Evolutionary conservation across 2,797 vertebrate genomes (phyloP).

Genomic region (Arnoldichthys spilopterus): DNA sequence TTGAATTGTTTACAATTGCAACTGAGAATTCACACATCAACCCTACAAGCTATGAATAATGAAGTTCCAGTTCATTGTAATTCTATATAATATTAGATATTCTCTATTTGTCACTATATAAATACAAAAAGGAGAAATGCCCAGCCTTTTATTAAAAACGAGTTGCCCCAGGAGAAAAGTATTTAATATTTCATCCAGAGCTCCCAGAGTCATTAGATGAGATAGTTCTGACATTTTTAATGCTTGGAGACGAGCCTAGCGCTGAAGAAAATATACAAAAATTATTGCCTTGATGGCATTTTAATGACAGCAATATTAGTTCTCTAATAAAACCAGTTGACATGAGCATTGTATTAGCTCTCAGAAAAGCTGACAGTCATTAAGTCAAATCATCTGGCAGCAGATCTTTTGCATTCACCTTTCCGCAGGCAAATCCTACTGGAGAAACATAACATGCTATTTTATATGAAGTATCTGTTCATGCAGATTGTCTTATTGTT

Average conservation of each 20-base stretch:
- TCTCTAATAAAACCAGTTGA: conserved; percentile 45
- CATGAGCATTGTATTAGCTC: conserved; percentile 36
- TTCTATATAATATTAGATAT: conserved; percentile 55
- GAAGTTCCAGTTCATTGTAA: conserved; percentile 60
- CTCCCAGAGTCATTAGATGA: conserved; percentile 63
- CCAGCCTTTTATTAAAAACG: conserved; percentile 70
- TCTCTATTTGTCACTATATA: conserved; percentile 56
- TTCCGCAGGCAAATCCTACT: conserved; percentile 5
- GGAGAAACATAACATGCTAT: neutral
- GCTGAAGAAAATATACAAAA: conserved; percentile 65
- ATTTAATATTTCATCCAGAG: conserved; percentile 72
- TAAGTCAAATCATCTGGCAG: conserved; percentile 24
- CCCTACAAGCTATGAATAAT: conserved; percentile 58
- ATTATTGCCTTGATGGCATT: conserved; percentile 61
- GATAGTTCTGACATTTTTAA: conserved; percentile 65
- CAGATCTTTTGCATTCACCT: conserved; percentile 8
- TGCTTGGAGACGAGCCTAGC: conserved; percentile 58
- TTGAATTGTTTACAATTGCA: conserved; percentile 48
- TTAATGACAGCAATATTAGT: conserved; percentile 60
- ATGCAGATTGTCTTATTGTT: conserved; percentile 22
- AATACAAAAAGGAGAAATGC: conserved; percentile 60
- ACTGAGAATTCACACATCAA: conserved; percentile 42
- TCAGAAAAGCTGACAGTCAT: conserved; percentile 21
- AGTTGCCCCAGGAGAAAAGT: conserved; percentile 65
- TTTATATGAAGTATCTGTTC: conserved; percentile 19